Evolutionary conservation across 2,113 vertebrate genomes (phyloP), one percentile per base, ranked within the genome.

Genomic region (Parus major): DNA sequence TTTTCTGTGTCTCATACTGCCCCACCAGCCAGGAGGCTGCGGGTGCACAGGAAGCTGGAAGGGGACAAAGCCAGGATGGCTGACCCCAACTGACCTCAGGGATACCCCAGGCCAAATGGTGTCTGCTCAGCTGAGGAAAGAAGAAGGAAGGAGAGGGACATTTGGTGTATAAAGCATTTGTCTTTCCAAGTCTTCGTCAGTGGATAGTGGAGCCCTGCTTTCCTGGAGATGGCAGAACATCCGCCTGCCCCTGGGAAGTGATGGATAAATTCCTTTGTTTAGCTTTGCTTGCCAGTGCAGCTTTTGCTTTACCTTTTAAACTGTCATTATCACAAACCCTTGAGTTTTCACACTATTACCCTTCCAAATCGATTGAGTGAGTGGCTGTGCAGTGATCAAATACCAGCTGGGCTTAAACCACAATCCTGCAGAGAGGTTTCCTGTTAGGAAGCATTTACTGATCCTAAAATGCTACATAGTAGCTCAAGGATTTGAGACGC

Each of bases 81-180:
- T 23, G 57, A 72, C 31, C 24, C n/a, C 27, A 68, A 0, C 6
- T 29, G 35, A 49, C 16, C 55, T 17, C 33, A 49, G 24, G 31
- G 29, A 41, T 35, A 42, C 11, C 4, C 20, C 17, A 9, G 4
- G n/a, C 20, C 25, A 10, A n/a, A 11, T 1, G 7, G 29, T 1
- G 3, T 4, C 10, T 19, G 17, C 17, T 82, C 23, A 53, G 55
- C 33, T 31, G 31, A 8, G 16, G 12, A 31, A 64, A 78, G 9
- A 4, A 56, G 36, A 2, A 49, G 24, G 33, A 33, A 52, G 24
- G 8, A 22, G n/a, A 60, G 15, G 25, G 5, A 50, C 2, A 2
- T 27, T 41, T 0, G 0, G 16, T 1, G 0, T 7, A 8, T 15
- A 15, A 0, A 23, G 25, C 6, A 5, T 47, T 84, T 66, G 29